These are phyloP conservation scores for Rallus crepitans DNA, from an alignment of 2,797 vertebrate species.

Conservation along the genomic window DNA sequence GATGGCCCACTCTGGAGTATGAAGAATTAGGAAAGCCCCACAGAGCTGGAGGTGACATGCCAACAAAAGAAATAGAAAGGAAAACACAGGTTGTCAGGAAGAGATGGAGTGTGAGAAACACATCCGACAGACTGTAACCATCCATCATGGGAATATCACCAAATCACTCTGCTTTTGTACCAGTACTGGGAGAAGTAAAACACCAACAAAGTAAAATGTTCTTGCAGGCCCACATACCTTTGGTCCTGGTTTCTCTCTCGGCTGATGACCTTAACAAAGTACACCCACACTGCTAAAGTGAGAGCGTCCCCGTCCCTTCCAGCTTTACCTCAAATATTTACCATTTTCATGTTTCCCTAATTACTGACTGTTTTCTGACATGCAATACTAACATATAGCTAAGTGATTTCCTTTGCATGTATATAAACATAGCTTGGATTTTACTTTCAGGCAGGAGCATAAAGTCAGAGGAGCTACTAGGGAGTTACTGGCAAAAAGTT, in stretches of 20 bases:
- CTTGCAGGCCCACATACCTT: background rate
- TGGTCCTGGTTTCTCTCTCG: background rate
- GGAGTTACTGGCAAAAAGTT: background rate
- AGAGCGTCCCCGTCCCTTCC: background rate
- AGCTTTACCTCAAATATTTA: background rate
- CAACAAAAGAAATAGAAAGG: background rate
- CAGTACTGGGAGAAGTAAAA: rapidly evolving
- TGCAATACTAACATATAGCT: background rate
- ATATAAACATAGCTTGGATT: background rate
- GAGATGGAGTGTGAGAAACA: background rate
- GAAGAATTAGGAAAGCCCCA: background rate
- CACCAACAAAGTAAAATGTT: background rate
- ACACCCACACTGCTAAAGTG: background rate
- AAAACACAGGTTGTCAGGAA: background rate
- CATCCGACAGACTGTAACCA: background rate
- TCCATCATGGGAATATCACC: background rate
- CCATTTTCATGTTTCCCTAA: background rate
- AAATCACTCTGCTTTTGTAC: background rate
- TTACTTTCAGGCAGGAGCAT: background rate
- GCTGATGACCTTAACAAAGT: background rate
- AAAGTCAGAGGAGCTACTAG: background rate
- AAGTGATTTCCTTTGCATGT: background rate
- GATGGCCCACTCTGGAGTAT: background rate
- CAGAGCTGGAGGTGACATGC: background rate
- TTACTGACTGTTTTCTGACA: background rate